A percentile compares a stretch with the other conserved stretches of the same genome.
Evolutionary conservation across 2,113 vertebrate genomes (phyloP).

Genomic region (Silurus meridionalis): DNA sequence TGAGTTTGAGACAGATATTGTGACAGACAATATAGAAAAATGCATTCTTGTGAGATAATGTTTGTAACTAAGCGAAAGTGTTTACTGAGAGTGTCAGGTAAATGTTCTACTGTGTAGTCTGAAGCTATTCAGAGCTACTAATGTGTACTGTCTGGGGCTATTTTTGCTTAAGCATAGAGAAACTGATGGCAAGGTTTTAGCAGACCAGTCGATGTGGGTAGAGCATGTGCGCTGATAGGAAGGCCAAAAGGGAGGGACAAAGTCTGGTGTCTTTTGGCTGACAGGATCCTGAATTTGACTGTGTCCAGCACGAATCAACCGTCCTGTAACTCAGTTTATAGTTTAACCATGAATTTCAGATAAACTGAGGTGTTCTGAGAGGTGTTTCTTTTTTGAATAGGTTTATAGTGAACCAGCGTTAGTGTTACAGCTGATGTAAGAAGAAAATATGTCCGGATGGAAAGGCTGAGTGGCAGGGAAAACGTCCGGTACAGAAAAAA

Average conservation of each 20-base stretch:
- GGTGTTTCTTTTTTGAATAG: background rate
- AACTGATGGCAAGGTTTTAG: conserved; percentile 3
- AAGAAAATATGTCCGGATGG: background rate
- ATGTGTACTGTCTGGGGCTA: conserved; percentile 36
- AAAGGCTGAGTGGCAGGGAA: conserved; percentile 12
- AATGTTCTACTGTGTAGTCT: conserved; percentile 10
- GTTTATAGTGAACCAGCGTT: background rate
- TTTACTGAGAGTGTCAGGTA: conserved; percentile 16
- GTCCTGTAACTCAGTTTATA: background rate
- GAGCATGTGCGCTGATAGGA: conserved; percentile 11
- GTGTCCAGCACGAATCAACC: background rate
- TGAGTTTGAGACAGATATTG: background rate
- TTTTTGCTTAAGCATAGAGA: conserved; percentile 14
- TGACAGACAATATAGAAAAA: background rate
- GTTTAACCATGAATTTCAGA: background rate
- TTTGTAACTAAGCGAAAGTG: background rate
- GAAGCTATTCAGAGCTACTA: conserved; percentile 5
- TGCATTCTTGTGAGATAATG: background rate
- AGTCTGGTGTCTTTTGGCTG: background rate
- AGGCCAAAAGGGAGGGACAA: background rate
- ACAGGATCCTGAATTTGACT: background rate
- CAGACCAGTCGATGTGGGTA: background rate
- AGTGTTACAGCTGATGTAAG: conserved; percentile 10
- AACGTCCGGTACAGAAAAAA: conserved; percentile 1
- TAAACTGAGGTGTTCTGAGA: background rate